Evolutionary conservation across 2,797 vertebrate genomes (phyloP).

Genomic region (Sebastes matsubarae): DNA sequence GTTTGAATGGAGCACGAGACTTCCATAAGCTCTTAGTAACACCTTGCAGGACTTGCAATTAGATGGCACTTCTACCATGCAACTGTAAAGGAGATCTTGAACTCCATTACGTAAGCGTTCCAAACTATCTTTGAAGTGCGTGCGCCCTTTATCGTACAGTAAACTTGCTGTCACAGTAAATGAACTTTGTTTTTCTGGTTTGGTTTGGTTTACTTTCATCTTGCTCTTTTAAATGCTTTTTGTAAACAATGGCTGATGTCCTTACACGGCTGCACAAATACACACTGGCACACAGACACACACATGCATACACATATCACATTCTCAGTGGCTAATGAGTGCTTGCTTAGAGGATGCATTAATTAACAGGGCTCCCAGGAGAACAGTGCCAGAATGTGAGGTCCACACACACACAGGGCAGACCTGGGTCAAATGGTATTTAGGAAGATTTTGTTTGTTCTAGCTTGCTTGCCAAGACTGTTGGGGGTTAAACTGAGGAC

Average conservation of each 20-base stretch:
- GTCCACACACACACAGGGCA: constrained; percentile 5
- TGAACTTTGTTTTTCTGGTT: constrained; percentile 42
- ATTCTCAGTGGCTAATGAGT: constrained; percentile 53
- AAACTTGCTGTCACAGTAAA: constrained; percentile 36
- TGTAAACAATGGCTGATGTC: constrained; percentile 33
- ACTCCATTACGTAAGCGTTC: not conserved
- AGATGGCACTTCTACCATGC: constrained; percentile 24
- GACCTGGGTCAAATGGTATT: constrained; percentile 41
- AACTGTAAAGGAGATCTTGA: constrained; percentile 29
- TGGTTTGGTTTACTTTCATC: constrained; percentile 2
- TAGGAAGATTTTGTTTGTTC: constrained; percentile 37
- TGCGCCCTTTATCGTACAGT: not conserved
- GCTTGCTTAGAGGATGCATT: constrained; percentile 41
- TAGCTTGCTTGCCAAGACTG: constrained; percentile 8
- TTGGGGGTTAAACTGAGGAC: constrained; percentile 37
- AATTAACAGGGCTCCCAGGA: constrained; percentile 66
- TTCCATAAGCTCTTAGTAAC: constrained; percentile 30
- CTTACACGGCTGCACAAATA: constrained; percentile 21
- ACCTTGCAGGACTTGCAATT: constrained; percentile 34
- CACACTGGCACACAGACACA: constrained; percentile 3
- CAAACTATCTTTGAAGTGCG: constrained; percentile 30
- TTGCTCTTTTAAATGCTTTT: not conserved
- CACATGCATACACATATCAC: constrained; percentile 8
- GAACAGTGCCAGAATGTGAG: constrained; percentile 34
- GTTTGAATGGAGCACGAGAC: constrained; percentile 16